Evolutionary conservation across 1,140 invertebrate species (phyloP), one percentile per base, ranked within the genome.

Genomic region (Cyrtorhinus lividipennis): DNA sequence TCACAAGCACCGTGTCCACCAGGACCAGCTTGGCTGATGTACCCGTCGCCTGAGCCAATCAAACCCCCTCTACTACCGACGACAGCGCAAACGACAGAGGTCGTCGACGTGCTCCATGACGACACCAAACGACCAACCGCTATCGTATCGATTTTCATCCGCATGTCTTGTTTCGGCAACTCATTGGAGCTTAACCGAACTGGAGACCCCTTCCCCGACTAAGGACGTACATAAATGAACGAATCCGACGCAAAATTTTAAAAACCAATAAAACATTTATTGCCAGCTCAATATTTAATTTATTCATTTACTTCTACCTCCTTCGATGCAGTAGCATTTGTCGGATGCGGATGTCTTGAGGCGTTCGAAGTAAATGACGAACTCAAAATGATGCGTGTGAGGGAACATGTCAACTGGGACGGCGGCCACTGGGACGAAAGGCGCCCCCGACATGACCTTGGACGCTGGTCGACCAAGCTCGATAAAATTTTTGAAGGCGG

Each of bases 351-450:
- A 12, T n/a, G n/a, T n/a, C 12, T 56, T 56, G 10, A 58, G 25
- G 8, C 86, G 76, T 74, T 95, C 84, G 71, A 97, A 88, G 25
- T 90, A 77, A 24, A 97, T 72, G 60, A 94, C 77, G 15, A 96
- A 74, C 77, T 97, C 94, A 64, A 85, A 91, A 72, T 96, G 92
- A 20, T 81, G 81, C 0, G 94, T 96, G 65, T 90, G 81, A 0
- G 95, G 95, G 76, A 98, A 98, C 82, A 98, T 83, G 71, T 98
- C 95, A 1, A 98, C 87, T 3, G 90, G 86, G 13, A 92, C 77
- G 0, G 91, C 90, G 68, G 82, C 79, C 1, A 84, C 78, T 0
- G 90, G 87, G 26, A 86, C 76, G 72, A 95, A 92, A 1, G 90
- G 88, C 25, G 83, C 79, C 0, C 91, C 91, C 24, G 79, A 76